Base-by-base conservation (phyloP, 2,113 vertebrate genomes). In the Hystrix brachyura region DNA sequence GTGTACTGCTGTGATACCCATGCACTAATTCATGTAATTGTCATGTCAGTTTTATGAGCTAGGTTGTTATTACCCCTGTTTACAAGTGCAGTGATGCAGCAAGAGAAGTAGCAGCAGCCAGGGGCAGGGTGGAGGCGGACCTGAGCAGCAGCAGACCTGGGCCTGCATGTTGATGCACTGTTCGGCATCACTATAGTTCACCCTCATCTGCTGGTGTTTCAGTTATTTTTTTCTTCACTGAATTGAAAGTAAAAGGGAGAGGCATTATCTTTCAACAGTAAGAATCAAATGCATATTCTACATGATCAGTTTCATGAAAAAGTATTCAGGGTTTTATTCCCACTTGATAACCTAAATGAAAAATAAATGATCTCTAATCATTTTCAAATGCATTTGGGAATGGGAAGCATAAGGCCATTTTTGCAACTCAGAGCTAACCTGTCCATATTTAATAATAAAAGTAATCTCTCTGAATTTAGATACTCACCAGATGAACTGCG, bases 401-500 rank as follows among this genome's bases (percentile, higher is more conserved):
- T 78, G 43, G 78, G 83, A 57, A 43, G 25, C 10, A 23, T 1
- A 59, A 60, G 62, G 84, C 32, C 27, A 0, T 23, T 14, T 43
- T 80, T 2, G 0, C 9, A 71, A 43, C 32, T 79, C 29, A 25
- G 14, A 62, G 6, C 9, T 18, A 14, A 64, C 34, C 2, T 17
- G 2, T 15, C 29, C 19, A 0, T 34, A 3, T 12, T n/a, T 59
- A 5, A 2, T 9, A 12, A 4, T 8, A 25, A 62, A 2, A 62
- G 19, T 12, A 3, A 0, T 51, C 7, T 93, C 59, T 90, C n/a
- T 97, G 76, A 46, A 69, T 32, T 57, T 55, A 99, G 99, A 97
- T 99, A 99, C 96, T 99, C 99, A 46, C 99, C 99, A 48, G 99
- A 99, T 94, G 99, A 99, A 81, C 99, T 99, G 91, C 99, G 99